Evolutionary conservation across 1,140 invertebrate genomes (phyloP), one percentile per base, ranked within the genome.

Genomic region (Leptestheria dahalacensis): DNA sequence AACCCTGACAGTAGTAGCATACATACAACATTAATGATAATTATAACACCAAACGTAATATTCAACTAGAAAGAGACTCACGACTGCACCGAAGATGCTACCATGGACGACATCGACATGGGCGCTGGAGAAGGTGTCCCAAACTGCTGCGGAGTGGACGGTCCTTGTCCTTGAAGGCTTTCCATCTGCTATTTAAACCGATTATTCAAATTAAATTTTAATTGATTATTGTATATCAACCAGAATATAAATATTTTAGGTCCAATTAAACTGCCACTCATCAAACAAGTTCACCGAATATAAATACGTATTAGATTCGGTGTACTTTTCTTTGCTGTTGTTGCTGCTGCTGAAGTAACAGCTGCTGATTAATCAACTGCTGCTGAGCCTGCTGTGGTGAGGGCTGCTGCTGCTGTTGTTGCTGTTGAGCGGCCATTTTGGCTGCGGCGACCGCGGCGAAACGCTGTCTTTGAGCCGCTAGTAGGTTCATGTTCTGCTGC

Each of bases 1-100:
- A n/a, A n/a, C n/a, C n/a, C n/a, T n/a, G n/a, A n/a, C n/a, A n/a
- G n/a, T n/a, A n/a, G n/a, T n/a, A n/a, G n/a, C n/a, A n/a, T n/a
- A n/a, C n/a, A n/a, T n/a, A n/a, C n/a, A n/a, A n/a, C n/a, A 52
- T 52, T 1, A 26, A 52, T 12, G 18, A 24, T 6, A 26, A 26
- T 6, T 24, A 52, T n/a, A 26, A 26, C 15, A 26, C 24, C 11
- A 26, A 52, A 2, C 24, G 15, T 26, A 52, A 26, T 26, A 52
- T 52, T 18, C 50, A 24, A 41, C 20, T 20, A 56, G 23, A 33
- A 11, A 82, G 83, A 65, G 81, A 83, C 66, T 83, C 82, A 15
- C 79, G 67, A 54, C 84, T 71, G 69, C 83, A 84, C 69, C 83
- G 81, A 64, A 72, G 78, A 2, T 82, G 80, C 2, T 79, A 77